Percentiles rank a stretch among this genome's conserved stretches.
These are phyloP conservation scores for Camelus bactrianus DNA, from an alignment of 2,113 vertebrate genomes.

Conservation along the genomic window DNA sequence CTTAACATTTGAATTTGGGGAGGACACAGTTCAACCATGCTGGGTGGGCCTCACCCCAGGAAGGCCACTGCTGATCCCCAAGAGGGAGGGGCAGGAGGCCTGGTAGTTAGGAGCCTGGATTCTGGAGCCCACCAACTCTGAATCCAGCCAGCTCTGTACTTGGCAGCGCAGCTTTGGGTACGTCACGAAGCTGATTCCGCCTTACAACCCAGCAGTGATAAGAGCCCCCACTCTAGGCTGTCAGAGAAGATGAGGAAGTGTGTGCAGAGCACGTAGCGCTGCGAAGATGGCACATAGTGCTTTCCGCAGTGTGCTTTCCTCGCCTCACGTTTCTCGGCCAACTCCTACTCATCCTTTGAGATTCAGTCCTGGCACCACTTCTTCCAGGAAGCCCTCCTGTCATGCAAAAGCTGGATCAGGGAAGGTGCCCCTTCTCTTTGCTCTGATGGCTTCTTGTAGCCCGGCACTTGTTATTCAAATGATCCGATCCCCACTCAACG, in stretches of 20 bases:
- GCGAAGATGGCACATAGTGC: neutral
- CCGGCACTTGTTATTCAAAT: neutral
- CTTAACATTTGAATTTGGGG: neutral
- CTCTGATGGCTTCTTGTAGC: neutral
- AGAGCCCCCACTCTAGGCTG: neutral
- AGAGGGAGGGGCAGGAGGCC: neutral
- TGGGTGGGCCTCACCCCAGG: neutral
- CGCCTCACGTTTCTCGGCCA: neutral
- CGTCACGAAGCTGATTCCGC: neutral
- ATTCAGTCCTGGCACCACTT: fast-evolving
- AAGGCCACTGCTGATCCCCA: neutral
- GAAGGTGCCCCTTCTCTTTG: neutral
- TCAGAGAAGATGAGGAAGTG: neutral
- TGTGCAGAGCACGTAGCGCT: fast-evolving
- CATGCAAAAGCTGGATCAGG: neutral
- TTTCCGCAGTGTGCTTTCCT: neutral
- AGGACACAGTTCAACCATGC: neutral
- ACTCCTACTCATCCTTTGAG: neutral
- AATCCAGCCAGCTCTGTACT: neutral
- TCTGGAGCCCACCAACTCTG: neutral
- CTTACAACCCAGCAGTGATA: fast-evolving
- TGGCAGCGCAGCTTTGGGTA: neutral
- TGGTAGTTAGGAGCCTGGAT: neutral
- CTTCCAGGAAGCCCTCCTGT: neutral
- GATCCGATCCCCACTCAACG: neutral